These are phyloP conservation scores for Pterostichus madidus DNA, from an alignment of 2,888 invertebrate genomes.

Conservation along the genomic window DNA sequence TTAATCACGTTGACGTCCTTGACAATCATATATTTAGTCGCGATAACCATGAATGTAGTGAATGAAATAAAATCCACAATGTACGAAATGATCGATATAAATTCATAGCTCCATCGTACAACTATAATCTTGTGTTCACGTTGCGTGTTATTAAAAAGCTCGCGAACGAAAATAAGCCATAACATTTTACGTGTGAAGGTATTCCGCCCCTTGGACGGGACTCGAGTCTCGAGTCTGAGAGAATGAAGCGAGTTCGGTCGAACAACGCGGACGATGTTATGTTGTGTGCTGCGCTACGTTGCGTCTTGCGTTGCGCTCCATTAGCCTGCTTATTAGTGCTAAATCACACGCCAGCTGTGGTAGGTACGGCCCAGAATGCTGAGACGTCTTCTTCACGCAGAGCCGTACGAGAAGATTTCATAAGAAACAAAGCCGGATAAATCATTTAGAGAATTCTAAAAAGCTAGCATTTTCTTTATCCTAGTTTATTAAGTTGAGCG, in stretches of 20 bases:
- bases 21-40: no score
- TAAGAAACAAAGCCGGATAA: no score
- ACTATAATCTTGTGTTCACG: neutral
- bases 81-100: neutral
- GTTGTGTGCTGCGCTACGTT: neutral
- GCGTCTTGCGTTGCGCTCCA: slow-evolving; percentile 45
- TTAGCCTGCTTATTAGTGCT: slow-evolving; percentile 67
- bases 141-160: slow-evolving; percentile 38
- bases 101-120: neutral
- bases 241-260: neutral
- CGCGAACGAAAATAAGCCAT: slow-evolving; percentile 59
- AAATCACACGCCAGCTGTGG: slow-evolving; percentile 66
- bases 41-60: no score
- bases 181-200: slow-evolving; percentile 65
- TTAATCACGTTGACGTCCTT: no score
- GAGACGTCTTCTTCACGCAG: slow-evolving; percentile 1
- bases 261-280: neutral
- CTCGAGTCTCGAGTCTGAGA: neutral
- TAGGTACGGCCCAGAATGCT: slow-evolving; percentile 49
- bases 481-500: no score
- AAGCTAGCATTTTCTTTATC: no score
- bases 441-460: no score
- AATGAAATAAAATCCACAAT: no score
- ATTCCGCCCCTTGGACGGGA: slow-evolving; percentile 53
- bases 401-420: neutral